Evolutionary conservation across 1,140 invertebrate species (phyloP), one percentile per base, ranked within the genome.

Genomic region (Aplysia californica): DNA sequence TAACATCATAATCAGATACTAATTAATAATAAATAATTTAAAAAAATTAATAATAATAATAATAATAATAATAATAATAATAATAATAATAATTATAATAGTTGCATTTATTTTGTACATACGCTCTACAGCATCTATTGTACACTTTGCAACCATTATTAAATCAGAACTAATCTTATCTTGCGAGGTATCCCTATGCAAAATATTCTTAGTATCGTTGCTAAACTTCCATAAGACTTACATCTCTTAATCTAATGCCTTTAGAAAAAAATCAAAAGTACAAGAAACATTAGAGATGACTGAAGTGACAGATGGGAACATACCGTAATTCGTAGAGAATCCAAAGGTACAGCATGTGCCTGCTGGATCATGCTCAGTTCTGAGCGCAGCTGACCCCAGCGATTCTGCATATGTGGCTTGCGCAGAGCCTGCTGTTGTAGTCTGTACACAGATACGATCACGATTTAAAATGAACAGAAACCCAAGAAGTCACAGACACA

Each of bases 351-450:
- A 35, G 84, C 82, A 58, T 79, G 79, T 18, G 81, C 79, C 36
- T 80, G 73, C 50, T 85, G 76, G 50, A 87, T 81, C 23, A 82
- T 78, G 44, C 79, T 76, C n/a, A 87, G 80, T 70, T 87, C 85
- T 44, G 84, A 80, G 15, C 80, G 80, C 61, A 87, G 71, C 41
- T 75, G 69, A 21, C 65, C 71, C 86, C 86, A 87, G 31, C 83
- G 79, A 59, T 81, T 75, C 75, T 86, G 85, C 78, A 86, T 77
- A 26, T 81, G 75, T 20, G 65, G 59, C 72, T 84, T 85, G 23
- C 86, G 75, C 44, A 82, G 65, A 29, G 66, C 75, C 66, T 85
- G 84, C 61, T 81, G 73, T 18, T 80, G 79, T 61, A 85, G 70
- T 67, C 86, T 87, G 21, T 50, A 26, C 33, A 56, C 44, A 39